Evolutionary conservation across 2,888 invertebrate species (phyloP).

Genomic region (Anthoptus insignis): DNA sequence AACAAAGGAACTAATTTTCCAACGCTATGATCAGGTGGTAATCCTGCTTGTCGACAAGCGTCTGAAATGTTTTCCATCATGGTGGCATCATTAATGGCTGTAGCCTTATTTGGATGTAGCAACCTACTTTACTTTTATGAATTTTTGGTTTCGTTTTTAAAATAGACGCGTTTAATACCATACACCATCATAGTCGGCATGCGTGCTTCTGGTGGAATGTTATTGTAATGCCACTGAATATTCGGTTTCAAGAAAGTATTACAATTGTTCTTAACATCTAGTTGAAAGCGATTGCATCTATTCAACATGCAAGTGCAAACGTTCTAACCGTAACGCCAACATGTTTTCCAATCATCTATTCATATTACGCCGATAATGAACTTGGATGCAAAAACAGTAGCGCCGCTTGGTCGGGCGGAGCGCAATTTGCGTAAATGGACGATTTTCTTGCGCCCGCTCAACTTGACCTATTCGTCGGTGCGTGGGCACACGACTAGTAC

Average conservation of each 20-base stretch:
- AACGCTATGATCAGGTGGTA: not conserved
- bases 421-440: constrained; percentile 63
- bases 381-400: constrained; percentile 36
- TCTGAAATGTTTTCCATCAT: not conserved
- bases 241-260: no score
- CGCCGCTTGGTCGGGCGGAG: constrained; percentile 23
- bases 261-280: no score
- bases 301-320: constrained; percentile 3
- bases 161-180: no score
- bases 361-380: constrained; percentile 34
- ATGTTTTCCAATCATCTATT: constrained; percentile 27
- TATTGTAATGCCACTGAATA: no score
- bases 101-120: no score
- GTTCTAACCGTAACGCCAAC: constrained; percentile 7
- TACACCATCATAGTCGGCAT: no score
- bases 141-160: no score
- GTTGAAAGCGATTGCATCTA: no score
- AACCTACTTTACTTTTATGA: no score
- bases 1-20: constrained; percentile 27
- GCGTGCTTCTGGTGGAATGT: no score
- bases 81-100: no score
- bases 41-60: not conserved
- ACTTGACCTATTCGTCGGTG: constrained; percentile 67
- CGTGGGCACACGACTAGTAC: constrained; percentile 54
- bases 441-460: constrained; percentile 64